Percentiles rank a stretch among this genome's conserved stretches.
These are phyloP conservation scores for Esox niger DNA, from an alignment of 2,113 vertebrate genomes.

Conservation along the genomic window DNA sequence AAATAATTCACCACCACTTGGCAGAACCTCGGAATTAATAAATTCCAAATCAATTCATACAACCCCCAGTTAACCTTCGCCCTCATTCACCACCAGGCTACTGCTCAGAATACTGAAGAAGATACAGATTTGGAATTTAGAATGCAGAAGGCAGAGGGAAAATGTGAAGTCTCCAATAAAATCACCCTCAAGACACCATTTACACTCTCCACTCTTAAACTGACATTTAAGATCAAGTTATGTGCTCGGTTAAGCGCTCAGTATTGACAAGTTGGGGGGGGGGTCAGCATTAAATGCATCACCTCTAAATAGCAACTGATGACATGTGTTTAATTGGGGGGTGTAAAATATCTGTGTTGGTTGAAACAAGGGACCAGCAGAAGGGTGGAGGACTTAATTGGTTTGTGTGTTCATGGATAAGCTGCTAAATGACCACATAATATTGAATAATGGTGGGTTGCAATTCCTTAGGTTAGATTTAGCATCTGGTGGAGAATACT, in stretches of 20 bases:
- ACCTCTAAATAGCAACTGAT: background rate
- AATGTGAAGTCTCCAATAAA: background rate
- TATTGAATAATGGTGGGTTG: too few species aligned
- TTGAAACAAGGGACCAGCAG: background rate
- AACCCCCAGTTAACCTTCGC: conserved; percentile 58
- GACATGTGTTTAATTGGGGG: too few species aligned
- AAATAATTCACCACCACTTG: conserved; percentile 53
- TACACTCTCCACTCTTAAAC: background rate
- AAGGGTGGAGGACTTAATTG: too few species aligned
- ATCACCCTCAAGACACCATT: background rate
- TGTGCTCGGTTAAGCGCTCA: background rate
- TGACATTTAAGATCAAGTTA: background rate
- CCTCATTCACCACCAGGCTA: conserved; percentile 19
- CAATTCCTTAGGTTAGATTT: too few species aligned
- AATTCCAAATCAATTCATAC: conserved; percentile 46
- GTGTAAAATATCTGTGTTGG: background rate
- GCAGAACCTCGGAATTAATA: conserved; percentile 44
- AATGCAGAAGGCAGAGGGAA: conserved; percentile 32
- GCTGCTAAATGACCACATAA: too few species aligned
- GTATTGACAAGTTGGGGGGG: background rate
- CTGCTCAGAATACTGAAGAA: conserved; percentile 25
- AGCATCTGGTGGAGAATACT: too few species aligned
- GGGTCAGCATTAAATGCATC: background rate
- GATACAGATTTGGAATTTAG: conserved; percentile 43
- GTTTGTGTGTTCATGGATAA: too few species aligned